Evolutionary conservation across 2,113 vertebrate genomes (phyloP).

Genomic region (Girardinichthys multiradiatus): DNA sequence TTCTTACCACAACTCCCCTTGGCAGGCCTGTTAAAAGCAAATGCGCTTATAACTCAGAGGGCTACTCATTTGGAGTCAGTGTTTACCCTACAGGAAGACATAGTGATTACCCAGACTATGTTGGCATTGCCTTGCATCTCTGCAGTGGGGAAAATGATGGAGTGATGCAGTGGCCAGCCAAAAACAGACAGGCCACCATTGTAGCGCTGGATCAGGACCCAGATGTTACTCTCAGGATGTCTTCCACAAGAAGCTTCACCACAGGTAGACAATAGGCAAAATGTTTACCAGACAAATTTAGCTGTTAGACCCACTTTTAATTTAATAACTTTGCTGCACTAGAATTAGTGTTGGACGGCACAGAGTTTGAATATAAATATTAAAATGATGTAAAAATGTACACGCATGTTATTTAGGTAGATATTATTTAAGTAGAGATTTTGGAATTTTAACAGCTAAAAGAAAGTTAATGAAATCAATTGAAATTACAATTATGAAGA

Average conservation of each 20-base stretch:
- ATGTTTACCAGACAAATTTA: too few species aligned
- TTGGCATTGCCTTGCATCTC: constrained; percentile 83
- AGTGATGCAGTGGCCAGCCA: constrained; percentile 87
- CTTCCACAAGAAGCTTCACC: constrained; percentile 82
- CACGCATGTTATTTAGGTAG: too few species aligned
- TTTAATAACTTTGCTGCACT: too few species aligned
- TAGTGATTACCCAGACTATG: constrained; percentile 40
- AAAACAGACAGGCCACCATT: constrained; percentile 82
- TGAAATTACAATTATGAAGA: too few species aligned
- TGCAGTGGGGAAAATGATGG: constrained; percentile 88
- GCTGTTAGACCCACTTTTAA: too few species aligned
- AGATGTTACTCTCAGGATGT: constrained; percentile 86
- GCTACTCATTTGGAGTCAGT: constrained; percentile 84
- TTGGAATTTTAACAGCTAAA: too few species aligned
- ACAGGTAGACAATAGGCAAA: too few species aligned
- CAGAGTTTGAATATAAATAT: too few species aligned
- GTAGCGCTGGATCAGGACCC: constrained; percentile 87
- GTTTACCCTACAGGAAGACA: constrained; percentile 76
- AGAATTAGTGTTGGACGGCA: too few species aligned
- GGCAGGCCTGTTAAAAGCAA: constrained; percentile 67
- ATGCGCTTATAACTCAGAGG: constrained; percentile 86
- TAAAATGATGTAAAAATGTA: too few species aligned
- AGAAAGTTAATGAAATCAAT: too few species aligned
- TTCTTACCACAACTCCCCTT: constrained; percentile 48
- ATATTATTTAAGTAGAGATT: too few species aligned